A percentile compares a stretch with the other conserved stretches of the same genome.
phyloP scores from a whole-genome alignment of 2,888 invertebrate genomes.

The Drosophila conformis region DNA sequence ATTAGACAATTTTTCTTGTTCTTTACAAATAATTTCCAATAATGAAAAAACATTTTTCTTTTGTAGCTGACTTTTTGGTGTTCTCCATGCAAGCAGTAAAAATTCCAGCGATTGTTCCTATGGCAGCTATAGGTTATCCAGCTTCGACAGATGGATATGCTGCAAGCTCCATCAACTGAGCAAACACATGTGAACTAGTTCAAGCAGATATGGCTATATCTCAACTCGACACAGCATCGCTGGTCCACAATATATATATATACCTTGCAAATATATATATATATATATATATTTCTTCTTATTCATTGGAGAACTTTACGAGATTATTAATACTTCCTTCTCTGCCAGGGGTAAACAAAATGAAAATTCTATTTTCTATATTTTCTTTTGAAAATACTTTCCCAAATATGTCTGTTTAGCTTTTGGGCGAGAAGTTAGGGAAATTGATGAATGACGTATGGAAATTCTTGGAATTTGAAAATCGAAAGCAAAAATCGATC shows the following conservation, averaged over 20 bases:
- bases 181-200: not conserved
- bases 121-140: not conserved
- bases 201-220: not conserved
- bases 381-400: constrained; percentile 58
- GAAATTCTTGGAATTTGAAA: constrained; percentile 39
- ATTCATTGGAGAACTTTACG: not conserved
- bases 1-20: not conserved
- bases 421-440: not conserved
- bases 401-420: constrained; percentile 21
- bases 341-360: not conserved
- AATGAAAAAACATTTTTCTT: not conserved
- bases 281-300: not conserved
- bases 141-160: not conserved
- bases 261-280: not conserved
- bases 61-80: not conserved
- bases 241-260: not conserved
- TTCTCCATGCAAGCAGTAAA: not conserved
- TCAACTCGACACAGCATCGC: not conserved
- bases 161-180: not conserved
- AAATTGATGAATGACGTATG: constrained; percentile 51
- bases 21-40: no score
- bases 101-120: not conserved
- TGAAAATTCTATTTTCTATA: not conserved
- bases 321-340: not conserved
- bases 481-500: constrained; percentile 16